Evolutionary conservation across 2,113 vertebrate species (phyloP), one percentile per base, ranked within the genome.

Genomic region (Neomonachus schauinslandi): DNA sequence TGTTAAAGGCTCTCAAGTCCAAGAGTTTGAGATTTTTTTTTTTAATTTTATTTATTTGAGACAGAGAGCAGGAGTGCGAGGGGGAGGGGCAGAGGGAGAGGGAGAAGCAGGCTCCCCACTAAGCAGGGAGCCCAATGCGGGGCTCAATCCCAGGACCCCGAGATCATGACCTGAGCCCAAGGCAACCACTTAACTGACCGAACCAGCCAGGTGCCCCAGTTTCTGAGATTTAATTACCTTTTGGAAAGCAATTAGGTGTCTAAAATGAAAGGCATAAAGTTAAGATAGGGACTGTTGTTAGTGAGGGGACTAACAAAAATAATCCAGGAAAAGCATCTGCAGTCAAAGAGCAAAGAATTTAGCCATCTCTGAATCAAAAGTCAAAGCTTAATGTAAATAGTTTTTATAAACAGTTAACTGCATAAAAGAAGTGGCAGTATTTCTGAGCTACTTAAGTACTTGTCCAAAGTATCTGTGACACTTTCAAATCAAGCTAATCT

Each of bases 171-270:
- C 28, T 15, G 28, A 65, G 31, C 63, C 14, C 63, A 65, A 65
- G 63, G 13, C 28, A 65, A 28, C 13, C 63, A 65, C 63, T 65
- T 65, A 65, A 65, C 28, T 65, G 28, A 33, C 63, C 33, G 28
- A 65, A 28, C 14, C 63, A 65, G 13, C 63, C 31, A 33, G 31
- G 13, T 33, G 63, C 63, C 14, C 63, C 55, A 95, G 55, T 79
- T 87, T 81, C 46, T 92, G 57, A 89, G 46, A 46, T 36, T 76
- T 53, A 55, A 49, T 71, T 74, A 94, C 77, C 59, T 33, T 85
- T 63, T 87, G 51, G 67, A 97, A 97, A 93, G 49, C 51, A 95
- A 85, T 85, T 91, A 71, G 16, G 9, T 15, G 76, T 76, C 39
- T 80, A 84, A 93, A 77, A 53, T 84, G 36, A 97, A 96, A 92